phyloP scores from a whole-genome alignment of 1,140 invertebrate species.

The Ips nitidus region DNA sequence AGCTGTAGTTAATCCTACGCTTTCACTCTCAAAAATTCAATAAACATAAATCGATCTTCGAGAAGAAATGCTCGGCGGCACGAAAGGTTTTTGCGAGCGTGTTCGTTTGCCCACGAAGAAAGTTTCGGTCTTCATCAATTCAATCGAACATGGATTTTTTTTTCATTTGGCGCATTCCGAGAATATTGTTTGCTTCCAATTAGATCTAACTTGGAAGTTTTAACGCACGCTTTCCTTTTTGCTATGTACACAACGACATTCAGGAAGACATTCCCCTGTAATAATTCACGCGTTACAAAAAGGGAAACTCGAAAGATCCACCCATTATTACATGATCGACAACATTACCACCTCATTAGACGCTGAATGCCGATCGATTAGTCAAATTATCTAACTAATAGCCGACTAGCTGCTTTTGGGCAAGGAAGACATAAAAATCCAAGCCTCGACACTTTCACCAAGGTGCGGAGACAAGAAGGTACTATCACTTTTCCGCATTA shows the following conservation, averaged over 20 bases:
- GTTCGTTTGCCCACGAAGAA: not conserved
- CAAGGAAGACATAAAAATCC: slow-evolving; percentile 7
- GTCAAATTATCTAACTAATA: not conserved
- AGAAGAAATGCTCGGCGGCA: slow-evolving; percentile 1
- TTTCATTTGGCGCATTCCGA: too few species aligned
- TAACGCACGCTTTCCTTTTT: too few species aligned
- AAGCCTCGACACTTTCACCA: slow-evolving; percentile 8
- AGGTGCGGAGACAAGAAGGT: slow-evolving; percentile 5
- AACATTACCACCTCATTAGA: not conserved
- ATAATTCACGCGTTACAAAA: too few species aligned
- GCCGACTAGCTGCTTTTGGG: not conserved
- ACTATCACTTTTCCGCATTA: not conserved
- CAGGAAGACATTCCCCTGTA: too few species aligned
- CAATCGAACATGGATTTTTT: too few species aligned
- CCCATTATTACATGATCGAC: not conserved
- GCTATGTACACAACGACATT: too few species aligned
- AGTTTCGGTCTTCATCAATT: too few species aligned
- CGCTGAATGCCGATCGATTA: not conserved
- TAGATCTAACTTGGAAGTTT: too few species aligned
- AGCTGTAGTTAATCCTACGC: slow-evolving; percentile 10
- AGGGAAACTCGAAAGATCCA: not conserved
- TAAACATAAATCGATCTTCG: slow-evolving; percentile 11
- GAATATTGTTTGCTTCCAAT: too few species aligned
- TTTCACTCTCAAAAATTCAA: slow-evolving; percentile 25
- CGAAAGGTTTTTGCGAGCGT: slow-evolving; percentile 1